Percentiles rank a stretch among this genome's conserved stretches.
Evolutionary conservation across 2,113 vertebrate species (phyloP).

Genomic region (Passer domesticus): DNA sequence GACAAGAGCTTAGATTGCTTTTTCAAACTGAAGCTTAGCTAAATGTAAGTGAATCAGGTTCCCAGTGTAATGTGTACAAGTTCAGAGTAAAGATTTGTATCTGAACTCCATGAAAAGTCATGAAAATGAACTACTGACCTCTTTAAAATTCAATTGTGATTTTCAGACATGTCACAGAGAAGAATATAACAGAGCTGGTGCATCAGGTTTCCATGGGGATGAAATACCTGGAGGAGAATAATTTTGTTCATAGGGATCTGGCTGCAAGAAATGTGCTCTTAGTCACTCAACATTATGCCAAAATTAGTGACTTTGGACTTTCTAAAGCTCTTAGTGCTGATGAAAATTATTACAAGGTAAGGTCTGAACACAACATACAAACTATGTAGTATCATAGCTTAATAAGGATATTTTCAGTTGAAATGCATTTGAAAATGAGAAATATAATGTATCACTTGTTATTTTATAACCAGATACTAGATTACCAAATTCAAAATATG

Average conservation of each 20-base stretch:
- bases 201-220: conserved; percentile 98
- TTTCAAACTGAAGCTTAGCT: background rate
- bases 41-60: background rate
- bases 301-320: conserved; percentile 99
- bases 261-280: conserved; percentile 94
- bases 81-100: background rate
- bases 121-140: background rate
- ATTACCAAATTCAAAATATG: background rate
- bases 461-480: background rate
- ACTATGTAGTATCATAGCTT: background rate
- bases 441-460: background rate
- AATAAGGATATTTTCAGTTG: background rate
- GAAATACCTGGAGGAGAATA: conserved; percentile 95
- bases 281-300: conserved; percentile 97
- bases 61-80: background rate
- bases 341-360: conserved; percentile 86
- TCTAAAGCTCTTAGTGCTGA: conserved; percentile 91
- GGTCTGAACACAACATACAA: background rate
- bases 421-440: background rate
- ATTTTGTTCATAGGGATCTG: conserved; percentile 96
- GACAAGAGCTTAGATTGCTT: background rate
- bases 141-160: conserved; percentile 23
- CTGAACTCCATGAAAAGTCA: conserved; percentile 4
- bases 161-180: conserved; percentile 82
- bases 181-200: conserved; percentile 94